These are phyloP conservation scores for Papilio machaon DNA, from an alignment of 1,140 invertebrate species.

Conservation along the genomic window DNA sequence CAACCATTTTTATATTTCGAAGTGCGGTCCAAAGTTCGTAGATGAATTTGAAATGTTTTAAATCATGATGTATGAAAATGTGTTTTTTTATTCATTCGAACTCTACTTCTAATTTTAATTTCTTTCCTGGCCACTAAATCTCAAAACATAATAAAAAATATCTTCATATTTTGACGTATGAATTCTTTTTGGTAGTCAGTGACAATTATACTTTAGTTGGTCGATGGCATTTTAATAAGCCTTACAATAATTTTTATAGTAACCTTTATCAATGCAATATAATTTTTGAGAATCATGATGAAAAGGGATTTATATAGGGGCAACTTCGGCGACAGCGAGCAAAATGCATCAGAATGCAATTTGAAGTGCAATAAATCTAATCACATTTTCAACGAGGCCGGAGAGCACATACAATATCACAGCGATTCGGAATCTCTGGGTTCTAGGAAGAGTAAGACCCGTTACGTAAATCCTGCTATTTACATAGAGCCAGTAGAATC, in stretches of 20 bases:
- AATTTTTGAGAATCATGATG: constrained; percentile 60
- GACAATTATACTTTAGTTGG: constrained; percentile 21
- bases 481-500: constrained; percentile 70
- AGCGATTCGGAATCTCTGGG: constrained; percentile 72
- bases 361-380: constrained; percentile 59
- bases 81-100: neutral
- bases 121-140: neutral
- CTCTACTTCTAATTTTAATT: neutral
- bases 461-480: constrained; percentile 77
- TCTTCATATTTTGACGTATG: neutral
- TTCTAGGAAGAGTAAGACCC: constrained; percentile 70
- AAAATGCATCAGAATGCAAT: constrained; percentile 55
- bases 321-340: constrained; percentile 70
- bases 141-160: neutral
- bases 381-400: constrained; percentile 74
- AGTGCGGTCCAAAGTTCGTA: too few species aligned
- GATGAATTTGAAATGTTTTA: neutral
- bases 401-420: constrained; percentile 72
- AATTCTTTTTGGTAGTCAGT: constrained; percentile 5
- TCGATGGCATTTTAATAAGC: constrained; percentile 36
- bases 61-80: neutral
- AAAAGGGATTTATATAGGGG: constrained; percentile 65
- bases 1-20: too few species aligned
- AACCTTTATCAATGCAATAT: constrained; percentile 51
- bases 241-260: constrained; percentile 28